These are phyloP conservation scores for Zophobas morio DNA, from an alignment of 1,140 invertebrate species.

Conservation along the genomic window DNA sequence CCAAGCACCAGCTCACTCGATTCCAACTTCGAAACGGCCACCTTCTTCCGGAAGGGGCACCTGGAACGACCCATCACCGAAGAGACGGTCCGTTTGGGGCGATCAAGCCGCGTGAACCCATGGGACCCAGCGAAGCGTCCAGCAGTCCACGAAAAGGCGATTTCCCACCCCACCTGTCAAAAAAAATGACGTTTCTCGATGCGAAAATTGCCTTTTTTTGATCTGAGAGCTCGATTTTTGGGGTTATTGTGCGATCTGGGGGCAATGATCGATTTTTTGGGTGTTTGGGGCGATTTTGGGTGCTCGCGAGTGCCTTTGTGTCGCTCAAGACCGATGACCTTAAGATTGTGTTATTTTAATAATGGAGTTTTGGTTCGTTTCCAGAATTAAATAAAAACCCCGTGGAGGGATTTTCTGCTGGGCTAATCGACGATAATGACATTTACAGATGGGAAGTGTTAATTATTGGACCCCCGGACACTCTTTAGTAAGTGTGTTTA, in stretches of 20 bases:
- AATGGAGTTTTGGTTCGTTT: constrained; percentile 67
- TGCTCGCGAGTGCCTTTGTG: background rate
- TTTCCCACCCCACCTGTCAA: constrained; percentile 30
- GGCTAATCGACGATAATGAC: constrained; percentile 98
- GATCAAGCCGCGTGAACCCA: background rate
- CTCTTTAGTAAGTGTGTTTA: constrained; percentile 90
- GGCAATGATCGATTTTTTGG: constrained; percentile 32
- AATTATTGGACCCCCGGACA: constrained; percentile 99
- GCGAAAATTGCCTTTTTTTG: background rate
- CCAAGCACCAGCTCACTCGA: background rate
- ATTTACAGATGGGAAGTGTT: constrained; percentile 99
- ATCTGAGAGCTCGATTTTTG: too few relatives aligned
- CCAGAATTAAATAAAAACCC: constrained; percentile 98
- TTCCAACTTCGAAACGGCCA: background rate
- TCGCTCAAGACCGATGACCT: constrained; percentile 30
- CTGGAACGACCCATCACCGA: too few relatives aligned
- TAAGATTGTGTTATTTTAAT: constrained; percentile 34
- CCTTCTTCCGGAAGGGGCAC: background rate
- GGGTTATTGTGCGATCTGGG: background rate
- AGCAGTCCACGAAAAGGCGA: background rate
- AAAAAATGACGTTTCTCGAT: constrained; percentile 8
- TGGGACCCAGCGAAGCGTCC: background rate
- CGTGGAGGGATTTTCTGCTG: constrained; percentile 99
- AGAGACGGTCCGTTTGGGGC: background rate
- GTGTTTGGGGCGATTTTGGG: background rate